Percentiles rank a stretch among this genome's conserved stretches.
phyloP scores from a whole-genome alignment of 2,113 vertebrate genomes.

The Quiscalus mexicanus region DNA sequence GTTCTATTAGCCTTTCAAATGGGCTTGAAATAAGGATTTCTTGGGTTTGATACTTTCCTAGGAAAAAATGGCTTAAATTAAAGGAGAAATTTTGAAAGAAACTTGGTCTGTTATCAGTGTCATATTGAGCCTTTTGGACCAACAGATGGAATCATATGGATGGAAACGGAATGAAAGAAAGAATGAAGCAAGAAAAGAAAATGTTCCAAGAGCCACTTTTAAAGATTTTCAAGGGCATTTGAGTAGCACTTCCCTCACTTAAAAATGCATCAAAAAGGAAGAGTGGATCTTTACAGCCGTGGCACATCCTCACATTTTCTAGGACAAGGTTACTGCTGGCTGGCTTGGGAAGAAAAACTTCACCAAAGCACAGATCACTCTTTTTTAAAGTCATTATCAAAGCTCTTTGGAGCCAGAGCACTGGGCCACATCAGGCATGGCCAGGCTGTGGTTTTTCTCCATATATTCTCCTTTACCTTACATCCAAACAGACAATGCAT shows the following conservation, averaged over 20 bases:
- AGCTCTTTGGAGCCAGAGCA: not conserved
- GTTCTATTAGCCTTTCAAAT: not conserved
- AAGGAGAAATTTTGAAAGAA: not conserved
- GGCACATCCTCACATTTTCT: not conserved
- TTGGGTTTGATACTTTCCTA: not conserved
- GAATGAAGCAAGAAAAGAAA: not conserved
- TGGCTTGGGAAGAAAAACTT: not conserved
- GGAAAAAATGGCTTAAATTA: not conserved
- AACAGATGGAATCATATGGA: not conserved
- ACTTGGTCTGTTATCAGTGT: not conserved
- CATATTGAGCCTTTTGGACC: not conserved
- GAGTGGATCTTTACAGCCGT: not conserved
- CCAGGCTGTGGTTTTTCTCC: not conserved
- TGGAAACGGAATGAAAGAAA: not conserved
- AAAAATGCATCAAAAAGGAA: conserved; percentile 9
- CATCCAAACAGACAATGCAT: not conserved
- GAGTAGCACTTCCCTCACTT: not conserved
- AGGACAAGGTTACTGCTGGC: not conserved
- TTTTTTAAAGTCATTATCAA: not conserved
- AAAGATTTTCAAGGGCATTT: conserved; percentile 6
- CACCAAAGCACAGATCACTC: not conserved
- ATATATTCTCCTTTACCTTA: not conserved
- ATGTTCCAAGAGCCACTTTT: not conserved
- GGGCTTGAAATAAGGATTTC: not conserved
- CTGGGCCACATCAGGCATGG: not conserved